Base-by-base conservation (phyloP, 2,113 vertebrate species). In the Mormoops blainvillei region DNA sequence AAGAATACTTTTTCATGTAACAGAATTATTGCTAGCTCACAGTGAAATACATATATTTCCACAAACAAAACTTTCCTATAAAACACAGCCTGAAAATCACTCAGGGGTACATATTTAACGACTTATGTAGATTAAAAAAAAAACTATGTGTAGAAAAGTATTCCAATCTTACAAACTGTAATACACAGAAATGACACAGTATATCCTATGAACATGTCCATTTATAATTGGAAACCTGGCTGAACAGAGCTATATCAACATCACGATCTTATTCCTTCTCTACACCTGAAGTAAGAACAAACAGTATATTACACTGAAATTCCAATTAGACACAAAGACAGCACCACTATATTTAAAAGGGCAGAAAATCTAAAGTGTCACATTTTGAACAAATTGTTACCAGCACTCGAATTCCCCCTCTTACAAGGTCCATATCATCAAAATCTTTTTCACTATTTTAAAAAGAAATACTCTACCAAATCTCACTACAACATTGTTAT, bases 161-260 rank as follows among this genome's bases (percentile, higher is more conserved):
- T 94, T 50, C 20, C 56, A 96, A 94, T n/a, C 63, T 82, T 28
- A 43, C 56, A 83, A 89, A 70, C 65, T 80, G 33, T 92, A 87
- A 94, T 38, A 83, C 33, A 71, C 26, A 97, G 38, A 87, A 94
- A 94, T 88, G 73, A 36, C 91, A 94, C 61, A 70, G 68, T 70
- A 84, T 12, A 61, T 20, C 56, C 81, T 95, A 86, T 71, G 43
- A 89, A 52, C 61, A 94, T 81, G 28, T n/a, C 70, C 38, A 56
- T 95, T 86, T 83, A 86, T 50, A 90, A 97, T 96, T 91, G 43
- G 68, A 97, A 38, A 95, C 90, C 13, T 36, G 77, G 56, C n/a
- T 96, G 56, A 87, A 97, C 36, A 81, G 86, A 92, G 78, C 50
- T 93, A 54, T 83, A 96, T 81, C 77, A 95, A 96, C 45, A 84